Percentiles rank a stretch among this genome's conserved stretches.
phyloP scores from a whole-genome alignment of 2,113 vertebrate species.

The Felis chaus region DNA sequence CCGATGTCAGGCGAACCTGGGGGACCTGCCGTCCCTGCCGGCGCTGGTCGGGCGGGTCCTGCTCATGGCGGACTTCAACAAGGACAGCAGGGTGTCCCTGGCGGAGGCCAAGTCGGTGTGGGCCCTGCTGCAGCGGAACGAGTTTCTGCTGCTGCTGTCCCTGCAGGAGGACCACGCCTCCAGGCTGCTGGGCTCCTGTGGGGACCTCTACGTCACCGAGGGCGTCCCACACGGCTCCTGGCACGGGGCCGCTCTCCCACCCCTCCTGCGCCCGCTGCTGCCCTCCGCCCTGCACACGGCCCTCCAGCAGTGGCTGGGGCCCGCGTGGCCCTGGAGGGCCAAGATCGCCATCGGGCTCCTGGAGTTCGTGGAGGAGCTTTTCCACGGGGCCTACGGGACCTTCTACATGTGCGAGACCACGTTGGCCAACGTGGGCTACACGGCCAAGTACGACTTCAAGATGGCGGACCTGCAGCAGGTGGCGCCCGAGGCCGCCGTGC shows the following conservation, averaged over 20 bases:
- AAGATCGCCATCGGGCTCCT: conserved; percentile 95
- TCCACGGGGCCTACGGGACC: conserved; percentile 94
- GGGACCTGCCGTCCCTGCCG: conserved; percentile 91
- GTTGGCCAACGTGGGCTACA: conserved; percentile 93
- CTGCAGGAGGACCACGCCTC: conserved; percentile 92
- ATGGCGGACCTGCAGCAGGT: conserved; percentile 94
- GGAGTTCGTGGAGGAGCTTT: conserved; percentile 98
- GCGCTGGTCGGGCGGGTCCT: conserved; percentile 91
- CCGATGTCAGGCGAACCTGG: conserved; percentile 89
- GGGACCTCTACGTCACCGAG: conserved; percentile 95
- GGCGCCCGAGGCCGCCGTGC: conserved; percentile 90
- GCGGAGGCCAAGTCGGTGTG: conserved; percentile 97
- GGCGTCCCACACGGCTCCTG: conserved; percentile 89
- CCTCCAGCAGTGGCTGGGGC: conserved; percentile 95
- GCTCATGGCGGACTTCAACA: conserved; percentile 92
- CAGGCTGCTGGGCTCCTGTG: conserved; percentile 93
- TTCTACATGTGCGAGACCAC: conserved; percentile 96
- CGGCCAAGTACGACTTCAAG: conserved; percentile 93
- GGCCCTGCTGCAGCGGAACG: conserved; percentile 95
- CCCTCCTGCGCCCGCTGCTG: conserved; percentile 88
- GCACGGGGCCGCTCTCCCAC: conserved; percentile 87
- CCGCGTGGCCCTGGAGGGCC: conserved; percentile 94
- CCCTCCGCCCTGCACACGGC: conserved; percentile 86
- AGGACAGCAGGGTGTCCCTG: conserved; percentile 93
- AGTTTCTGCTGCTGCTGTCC: conserved; percentile 93